A percentile compares a stretch with the other conserved stretches of the same genome.
Conservation (phyloP, 2,797 vertebrate genomes). For the Cygnus olor region DNA sequence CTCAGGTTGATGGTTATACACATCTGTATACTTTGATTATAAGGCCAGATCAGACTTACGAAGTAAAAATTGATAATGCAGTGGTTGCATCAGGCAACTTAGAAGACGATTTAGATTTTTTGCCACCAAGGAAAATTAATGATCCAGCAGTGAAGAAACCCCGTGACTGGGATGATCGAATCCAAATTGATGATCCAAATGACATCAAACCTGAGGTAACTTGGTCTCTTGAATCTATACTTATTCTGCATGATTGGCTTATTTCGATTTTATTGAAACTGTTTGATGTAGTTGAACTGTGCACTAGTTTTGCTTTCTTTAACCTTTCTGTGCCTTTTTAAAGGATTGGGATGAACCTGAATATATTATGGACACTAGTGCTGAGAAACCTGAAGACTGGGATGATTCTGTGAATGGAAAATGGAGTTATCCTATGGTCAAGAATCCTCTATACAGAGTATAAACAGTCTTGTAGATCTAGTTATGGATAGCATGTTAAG, state of each 20-base stretch:
- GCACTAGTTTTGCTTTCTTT: background rate
- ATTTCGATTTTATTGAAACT: background rate
- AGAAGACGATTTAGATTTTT: constrained; percentile 86
- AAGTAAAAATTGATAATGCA: constrained; percentile 83
- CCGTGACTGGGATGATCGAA: constrained; percentile 75
- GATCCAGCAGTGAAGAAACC: constrained; percentile 80
- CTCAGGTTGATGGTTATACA: constrained; percentile 83
- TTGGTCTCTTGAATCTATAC: background rate
- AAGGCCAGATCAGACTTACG: constrained; percentile 83
- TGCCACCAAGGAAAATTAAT: constrained; percentile 80
- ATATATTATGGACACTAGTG: constrained; percentile 81
- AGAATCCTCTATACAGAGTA: constrained; percentile 87
- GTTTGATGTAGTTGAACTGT: background rate
- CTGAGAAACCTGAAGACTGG: constrained; percentile 84
- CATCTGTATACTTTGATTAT: constrained; percentile 86
- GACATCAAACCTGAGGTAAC: constrained; percentile 79
- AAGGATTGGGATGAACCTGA: constrained; percentile 86
- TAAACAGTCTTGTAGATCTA: background rate
- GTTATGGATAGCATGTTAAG: background rate
- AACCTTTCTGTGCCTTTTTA: background rate
- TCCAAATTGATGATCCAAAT: constrained; percentile 70
- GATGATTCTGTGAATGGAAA: constrained; percentile 82
- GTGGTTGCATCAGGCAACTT: constrained; percentile 81
- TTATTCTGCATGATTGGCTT: background rate
- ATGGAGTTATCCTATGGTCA: constrained; percentile 83